Base-by-base conservation (phyloP, 2,888 invertebrate species). In the Caprella mutica region DNA sequence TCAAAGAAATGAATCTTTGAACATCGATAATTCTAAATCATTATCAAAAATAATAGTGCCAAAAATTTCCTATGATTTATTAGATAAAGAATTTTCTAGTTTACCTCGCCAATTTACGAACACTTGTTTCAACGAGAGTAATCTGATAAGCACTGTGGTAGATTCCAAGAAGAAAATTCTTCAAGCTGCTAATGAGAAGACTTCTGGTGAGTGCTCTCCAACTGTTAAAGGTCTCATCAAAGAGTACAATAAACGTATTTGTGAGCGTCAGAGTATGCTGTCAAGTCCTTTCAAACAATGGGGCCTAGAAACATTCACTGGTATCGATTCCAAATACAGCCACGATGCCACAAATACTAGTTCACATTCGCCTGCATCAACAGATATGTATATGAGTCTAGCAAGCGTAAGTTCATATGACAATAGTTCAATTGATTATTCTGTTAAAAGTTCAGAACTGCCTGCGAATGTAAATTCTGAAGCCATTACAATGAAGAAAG, bases 81-180 rank as follows among this genome's bases (percentile, higher is more conserved):
- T n/a, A n/a, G n/a, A n/a, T n/a, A n/a, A n/a, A n/a, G n/a, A n/a
- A n/a, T n/a, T n/a, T n/a, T n/a, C n/a, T n/a, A n/a, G n/a, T n/a
- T n/a, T n/a, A n/a, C n/a, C n/a, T n/a, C n/a, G n/a, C n/a, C n/a
- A n/a, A n/a, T n/a, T n/a, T n/a, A n/a, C n/a, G n/a, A n/a, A n/a
- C n/a, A n/a, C n/a, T n/a, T n/a, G n/a, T n/a, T n/a, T n/a, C n/a
- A n/a, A n/a, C n/a, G n/a, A n/a, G n/a, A n/a, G n/a, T n/a, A n/a
- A n/a, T n/a, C n/a, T n/a, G n/a, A n/a, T n/a, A n/a, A n/a, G n/a
- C n/a, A n/a, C n/a, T n/a, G n/a, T n/a, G n/a, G 52, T 60, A 12
- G 60, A 60, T 17, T 60, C 60, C n/a, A 60, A 60, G 55, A 58
- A 43, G 43, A 60, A 56, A 33, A 54, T 64, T 27, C 24, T 64